Base-by-base conservation (phyloP, 1,140 invertebrate genomes). In the Heliconius hewitsoni region DNA sequence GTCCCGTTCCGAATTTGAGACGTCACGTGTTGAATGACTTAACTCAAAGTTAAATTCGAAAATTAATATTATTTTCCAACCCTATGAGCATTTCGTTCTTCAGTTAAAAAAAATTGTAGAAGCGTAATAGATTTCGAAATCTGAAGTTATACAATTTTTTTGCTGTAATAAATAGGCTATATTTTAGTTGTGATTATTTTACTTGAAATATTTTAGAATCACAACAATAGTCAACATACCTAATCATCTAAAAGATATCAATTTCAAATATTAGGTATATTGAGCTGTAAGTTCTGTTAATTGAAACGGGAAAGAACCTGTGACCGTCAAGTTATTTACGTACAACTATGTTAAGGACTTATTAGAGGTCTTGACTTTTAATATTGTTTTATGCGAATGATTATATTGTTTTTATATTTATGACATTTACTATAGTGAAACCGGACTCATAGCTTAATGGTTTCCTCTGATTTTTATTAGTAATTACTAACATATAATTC, bases 251-350 rank as follows among this genome's bases (percentile, higher is more conserved):
- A 27, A 57, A n/a, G 0, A 11, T 66, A 66, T 13, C 3, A 30
- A 66, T 2, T 66, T 66, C 23, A 30, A 27, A 30, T 5, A 66
- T 27, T 23, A 11, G 9, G 11, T 66, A 23, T 66, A 13, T 66
- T 66, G 19, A 5, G 50, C 4, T 19, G n/a, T 57, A 57, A 19
- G 11, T 66, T 66, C 23, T 66, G 11, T 66, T 66, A 66, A 66
- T 66, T 66, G 13, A 27, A 66, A 30, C 27, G 60, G 60, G 60
- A 66, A 66, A 66, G 60, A 66, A 27, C 60, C 60, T 66, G 60
- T 66, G 23, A 27, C 60, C 13, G 60, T 13, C 11, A 66, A 23
- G 23, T 23, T 23, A 23, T 23, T 23, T 23, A 23, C 23, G 23
- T 23, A 23, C 8, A 66, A 30, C 23, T 66, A 3, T 66, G 57